Percentiles rank a stretch among this genome's conserved stretches.
Evolutionary conservation across 2,113 vertebrate species (phyloP).

Genomic region (Ophthalmotilapia sp.): DNA sequence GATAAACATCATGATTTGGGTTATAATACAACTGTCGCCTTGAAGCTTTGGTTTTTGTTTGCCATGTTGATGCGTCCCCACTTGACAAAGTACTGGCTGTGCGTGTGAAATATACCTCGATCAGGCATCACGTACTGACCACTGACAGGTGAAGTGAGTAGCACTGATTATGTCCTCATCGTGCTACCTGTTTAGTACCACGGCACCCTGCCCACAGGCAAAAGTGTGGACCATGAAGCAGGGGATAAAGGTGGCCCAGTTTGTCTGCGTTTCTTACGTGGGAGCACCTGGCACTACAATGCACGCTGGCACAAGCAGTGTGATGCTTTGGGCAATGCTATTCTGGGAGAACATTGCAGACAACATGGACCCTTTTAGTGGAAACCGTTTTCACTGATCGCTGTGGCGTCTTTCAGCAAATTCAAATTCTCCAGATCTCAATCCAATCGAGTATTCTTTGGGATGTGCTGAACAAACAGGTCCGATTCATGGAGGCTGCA

Average conservation of each 20-base stretch:
- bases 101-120: neutral
- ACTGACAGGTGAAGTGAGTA: neutral
- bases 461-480: neutral
- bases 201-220: neutral
- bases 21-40: neutral
- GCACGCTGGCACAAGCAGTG: neutral
- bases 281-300: neutral
- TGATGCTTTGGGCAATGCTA: neutral
- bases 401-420: neutral
- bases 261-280: neutral
- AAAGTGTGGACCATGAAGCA: neutral
- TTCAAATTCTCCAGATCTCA: neutral
- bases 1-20: neutral
- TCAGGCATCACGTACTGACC: neutral
- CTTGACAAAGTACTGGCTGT: neutral
- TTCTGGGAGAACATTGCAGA: neutral
- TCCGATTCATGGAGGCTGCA: neutral
- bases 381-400: neutral
- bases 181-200: neutral
- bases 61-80: neutral
- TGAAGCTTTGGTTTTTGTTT: neutral
- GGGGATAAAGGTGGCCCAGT: neutral
- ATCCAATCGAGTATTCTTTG: neutral
- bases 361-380: neutral
- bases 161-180: neutral